phyloP scores from a whole-genome alignment of 2,113 vertebrate genomes.

The Apus apus region DNA sequence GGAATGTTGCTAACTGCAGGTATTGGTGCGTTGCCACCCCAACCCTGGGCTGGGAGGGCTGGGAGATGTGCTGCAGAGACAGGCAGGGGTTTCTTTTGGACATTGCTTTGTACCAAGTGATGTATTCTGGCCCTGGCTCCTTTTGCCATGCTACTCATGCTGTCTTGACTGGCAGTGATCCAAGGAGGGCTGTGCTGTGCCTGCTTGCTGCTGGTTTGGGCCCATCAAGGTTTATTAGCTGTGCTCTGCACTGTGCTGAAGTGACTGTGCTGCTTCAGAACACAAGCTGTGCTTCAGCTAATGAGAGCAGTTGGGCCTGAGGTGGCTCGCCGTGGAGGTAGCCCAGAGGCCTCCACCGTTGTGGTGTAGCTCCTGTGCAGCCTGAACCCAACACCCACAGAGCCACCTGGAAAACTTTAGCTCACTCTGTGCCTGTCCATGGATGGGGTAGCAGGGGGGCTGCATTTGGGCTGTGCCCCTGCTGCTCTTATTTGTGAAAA shows the following conservation, averaged over 20 bases:
- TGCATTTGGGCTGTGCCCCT: neutral
- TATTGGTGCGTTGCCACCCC: neutral
- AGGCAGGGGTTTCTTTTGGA: neutral
- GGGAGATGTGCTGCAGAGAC: neutral
- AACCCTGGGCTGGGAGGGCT: neutral
- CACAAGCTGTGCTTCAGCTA: neutral
- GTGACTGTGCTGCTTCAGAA: neutral
- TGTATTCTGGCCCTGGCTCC: neutral
- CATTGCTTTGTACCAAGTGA: neutral
- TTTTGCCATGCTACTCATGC: neutral
- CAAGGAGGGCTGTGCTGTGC: neutral
- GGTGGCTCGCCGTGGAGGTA: neutral
- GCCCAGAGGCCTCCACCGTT: accelerated
- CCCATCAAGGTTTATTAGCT: neutral
- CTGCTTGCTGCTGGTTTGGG: neutral
- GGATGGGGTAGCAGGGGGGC: neutral
- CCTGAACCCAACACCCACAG: accelerated
- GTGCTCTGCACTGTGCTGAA: neutral
- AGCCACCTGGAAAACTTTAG: neutral
- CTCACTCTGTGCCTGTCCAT: neutral
- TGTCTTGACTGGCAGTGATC: neutral
- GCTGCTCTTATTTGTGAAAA: neutral
- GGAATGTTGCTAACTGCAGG: neutral
- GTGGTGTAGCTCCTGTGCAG: accelerated
- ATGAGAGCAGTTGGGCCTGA: neutral